phyloP scores from a whole-genome alignment of 2,113 vertebrate species.

The Megaptera novaeangliae region DNA sequence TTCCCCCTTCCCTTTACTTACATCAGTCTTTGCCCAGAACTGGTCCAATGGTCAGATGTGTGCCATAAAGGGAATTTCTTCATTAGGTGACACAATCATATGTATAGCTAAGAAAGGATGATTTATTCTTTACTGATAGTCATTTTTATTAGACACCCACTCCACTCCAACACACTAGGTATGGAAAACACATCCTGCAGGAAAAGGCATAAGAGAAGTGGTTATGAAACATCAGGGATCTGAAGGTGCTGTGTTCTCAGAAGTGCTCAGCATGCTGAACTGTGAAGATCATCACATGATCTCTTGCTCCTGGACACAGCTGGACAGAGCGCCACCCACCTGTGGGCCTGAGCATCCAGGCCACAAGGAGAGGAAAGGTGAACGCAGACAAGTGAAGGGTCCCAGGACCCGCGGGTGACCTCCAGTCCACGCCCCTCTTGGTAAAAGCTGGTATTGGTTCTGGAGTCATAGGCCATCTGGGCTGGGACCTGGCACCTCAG shows the following conservation, averaged over 20 bases:
- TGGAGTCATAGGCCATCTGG: fast-evolving
- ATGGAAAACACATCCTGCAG: not conserved
- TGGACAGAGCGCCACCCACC: fast-evolving
- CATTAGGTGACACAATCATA: fast-evolving
- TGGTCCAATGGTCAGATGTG: no score
- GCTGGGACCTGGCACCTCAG: not conserved
- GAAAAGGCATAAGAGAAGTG: no score
- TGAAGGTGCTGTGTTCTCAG: no score
- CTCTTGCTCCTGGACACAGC: fast-evolving
- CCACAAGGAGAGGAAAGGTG: fast-evolving
- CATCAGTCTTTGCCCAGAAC: not conserved
- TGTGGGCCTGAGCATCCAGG: fast-evolving
- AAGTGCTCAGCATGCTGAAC: not conserved
- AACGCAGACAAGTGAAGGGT: fast-evolving
- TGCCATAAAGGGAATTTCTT: no score
- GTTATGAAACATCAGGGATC: fast-evolving
- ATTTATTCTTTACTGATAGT: fast-evolving
- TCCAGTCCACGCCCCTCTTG: not conserved
- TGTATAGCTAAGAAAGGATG: not conserved
- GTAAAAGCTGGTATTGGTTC: not conserved
- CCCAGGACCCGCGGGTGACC: fast-evolving
- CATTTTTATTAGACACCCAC: not conserved
- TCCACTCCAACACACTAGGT: fast-evolving
- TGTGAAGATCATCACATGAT: fast-evolving
- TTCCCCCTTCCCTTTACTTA: not conserved